Conservation (phyloP, 2,113 vertebrate genomes). For the Papio anubis region DNA sequence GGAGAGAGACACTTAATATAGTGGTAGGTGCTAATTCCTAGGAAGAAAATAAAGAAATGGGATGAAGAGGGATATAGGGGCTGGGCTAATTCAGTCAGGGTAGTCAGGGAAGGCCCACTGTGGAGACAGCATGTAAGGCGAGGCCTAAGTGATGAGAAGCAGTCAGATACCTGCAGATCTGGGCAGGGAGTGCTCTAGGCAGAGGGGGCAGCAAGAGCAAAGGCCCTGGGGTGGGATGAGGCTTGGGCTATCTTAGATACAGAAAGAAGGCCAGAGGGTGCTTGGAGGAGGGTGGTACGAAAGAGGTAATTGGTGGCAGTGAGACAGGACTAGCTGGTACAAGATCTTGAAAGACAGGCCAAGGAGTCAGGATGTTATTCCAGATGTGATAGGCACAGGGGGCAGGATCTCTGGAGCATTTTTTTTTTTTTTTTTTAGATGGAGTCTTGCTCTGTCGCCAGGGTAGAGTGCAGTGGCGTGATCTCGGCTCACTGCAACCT, state of each 20-base stretch:
- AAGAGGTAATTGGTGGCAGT: neutral
- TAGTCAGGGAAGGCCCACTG: neutral
- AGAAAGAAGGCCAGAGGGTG: neutral
- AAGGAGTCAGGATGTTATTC: neutral
- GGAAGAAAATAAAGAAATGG: neutral
- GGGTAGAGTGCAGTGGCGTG: too few relatives aligned
- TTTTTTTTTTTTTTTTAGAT: too few relatives aligned
- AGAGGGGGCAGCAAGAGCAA: neutral
- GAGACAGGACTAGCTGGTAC: accelerated
- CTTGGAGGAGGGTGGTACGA: too few relatives aligned
- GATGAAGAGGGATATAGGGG: neutral
- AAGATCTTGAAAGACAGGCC: neutral
- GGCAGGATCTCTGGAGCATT: neutral
- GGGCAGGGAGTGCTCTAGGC: neutral
- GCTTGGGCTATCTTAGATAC: neutral
- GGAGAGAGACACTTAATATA: neutral
- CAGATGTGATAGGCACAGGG: neutral
- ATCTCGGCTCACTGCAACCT: neutral
- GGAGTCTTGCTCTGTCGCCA: too few relatives aligned
- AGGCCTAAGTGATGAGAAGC: neutral
- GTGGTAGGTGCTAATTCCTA: neutral
- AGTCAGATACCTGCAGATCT: neutral
- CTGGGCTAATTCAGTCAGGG: neutral
- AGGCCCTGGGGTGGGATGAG: neutral
- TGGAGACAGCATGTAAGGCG: neutral